These are phyloP conservation scores for Drosophila kanekoi DNA, from an alignment of 2,888 invertebrate genomes.

Conservation along the genomic window DNA sequence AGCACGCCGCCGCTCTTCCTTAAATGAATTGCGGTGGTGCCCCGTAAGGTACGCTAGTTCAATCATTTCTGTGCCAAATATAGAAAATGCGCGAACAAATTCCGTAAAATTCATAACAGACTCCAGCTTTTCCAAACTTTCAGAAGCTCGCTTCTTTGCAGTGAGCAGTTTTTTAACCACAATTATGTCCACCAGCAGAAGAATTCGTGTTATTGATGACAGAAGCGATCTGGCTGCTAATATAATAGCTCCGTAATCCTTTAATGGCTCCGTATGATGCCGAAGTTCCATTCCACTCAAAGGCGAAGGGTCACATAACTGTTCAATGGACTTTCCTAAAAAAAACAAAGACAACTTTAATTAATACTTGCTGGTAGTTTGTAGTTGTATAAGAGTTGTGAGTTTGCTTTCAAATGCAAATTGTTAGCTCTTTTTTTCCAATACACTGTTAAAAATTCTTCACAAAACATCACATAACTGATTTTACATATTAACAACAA, in stretches of 20 bases:
- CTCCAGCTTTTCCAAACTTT: conserved; percentile 93
- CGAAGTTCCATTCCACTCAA: conserved; percentile 87
- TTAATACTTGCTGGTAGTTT: too few relatives aligned
- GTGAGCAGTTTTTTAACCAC: conserved; percentile 98
- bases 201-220: conserved; percentile 97
- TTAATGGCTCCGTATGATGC: conserved; percentile 88
- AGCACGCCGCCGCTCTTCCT: conserved; percentile 96
- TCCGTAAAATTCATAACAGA: conserved; percentile 97
- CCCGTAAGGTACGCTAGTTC: conserved; percentile 97
- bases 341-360: conserved; percentile 27
- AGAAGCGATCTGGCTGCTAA: conserved; percentile 96
- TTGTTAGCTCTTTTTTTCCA: background rate
- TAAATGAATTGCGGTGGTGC: conserved; percentile 92
- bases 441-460: too few relatives aligned
- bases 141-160: conserved; percentile 97
- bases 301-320: conserved; percentile 91
- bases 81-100: conserved; percentile 99
- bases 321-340: conserved; percentile 95
- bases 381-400: too few relatives aligned
- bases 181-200: conserved; percentile 98
- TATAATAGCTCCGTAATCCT: conserved; percentile 91
- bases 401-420: too few relatives aligned
- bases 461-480: too few relatives aligned
- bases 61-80: conserved; percentile 99
- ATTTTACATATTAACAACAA: too few relatives aligned